Evolutionary conservation across 2,888 invertebrate species (phyloP).

Genomic region (Caenorhabditis becei): DNA sequence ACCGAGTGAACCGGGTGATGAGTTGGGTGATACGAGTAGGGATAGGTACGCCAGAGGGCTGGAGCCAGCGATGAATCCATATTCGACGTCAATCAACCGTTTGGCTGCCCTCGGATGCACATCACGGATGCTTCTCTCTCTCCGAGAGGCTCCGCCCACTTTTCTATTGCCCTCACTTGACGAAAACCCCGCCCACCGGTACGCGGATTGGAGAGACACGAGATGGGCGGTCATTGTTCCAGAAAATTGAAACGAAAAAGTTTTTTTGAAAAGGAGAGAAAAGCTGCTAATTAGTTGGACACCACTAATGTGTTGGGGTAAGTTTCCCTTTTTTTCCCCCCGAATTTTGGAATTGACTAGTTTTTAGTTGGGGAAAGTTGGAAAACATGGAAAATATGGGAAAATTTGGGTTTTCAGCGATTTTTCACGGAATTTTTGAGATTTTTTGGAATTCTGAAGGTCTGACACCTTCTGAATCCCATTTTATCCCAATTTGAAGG

Average conservation of each 20-base stretch:
- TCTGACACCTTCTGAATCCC: too few species aligned
- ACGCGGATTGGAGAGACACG: conserved; percentile 18
- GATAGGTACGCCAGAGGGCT: conserved; percentile 58
- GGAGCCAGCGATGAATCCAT: conserved; percentile 55
- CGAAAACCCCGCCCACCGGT: conserved; percentile 2
- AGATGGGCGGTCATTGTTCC: conserved; percentile 37
- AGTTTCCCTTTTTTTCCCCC: neutral
- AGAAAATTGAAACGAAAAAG: conserved; percentile 43
- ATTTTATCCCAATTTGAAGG: too few species aligned
- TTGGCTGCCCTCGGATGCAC: conserved; percentile 62
- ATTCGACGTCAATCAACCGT: conserved; percentile 67
- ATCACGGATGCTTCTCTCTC: conserved; percentile 10
- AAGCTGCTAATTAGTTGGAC: neutral
- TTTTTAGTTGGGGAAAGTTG: too few species aligned
- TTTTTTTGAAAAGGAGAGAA: conserved; percentile 4
- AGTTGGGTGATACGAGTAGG: conserved; percentile 46
- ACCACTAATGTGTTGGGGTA: neutral
- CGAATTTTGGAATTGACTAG: too few species aligned
- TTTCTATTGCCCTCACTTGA: conserved; percentile 12
- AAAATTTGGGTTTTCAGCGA: too few species aligned
- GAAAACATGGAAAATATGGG: too few species aligned
- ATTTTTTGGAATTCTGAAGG: too few species aligned
- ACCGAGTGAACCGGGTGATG: conserved; percentile 19
- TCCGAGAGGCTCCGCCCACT: conserved; percentile 40
- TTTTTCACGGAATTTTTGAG: too few species aligned